Conservation (phyloP, 2,888 invertebrate genomes). For the Chirona hameri region DNA sequence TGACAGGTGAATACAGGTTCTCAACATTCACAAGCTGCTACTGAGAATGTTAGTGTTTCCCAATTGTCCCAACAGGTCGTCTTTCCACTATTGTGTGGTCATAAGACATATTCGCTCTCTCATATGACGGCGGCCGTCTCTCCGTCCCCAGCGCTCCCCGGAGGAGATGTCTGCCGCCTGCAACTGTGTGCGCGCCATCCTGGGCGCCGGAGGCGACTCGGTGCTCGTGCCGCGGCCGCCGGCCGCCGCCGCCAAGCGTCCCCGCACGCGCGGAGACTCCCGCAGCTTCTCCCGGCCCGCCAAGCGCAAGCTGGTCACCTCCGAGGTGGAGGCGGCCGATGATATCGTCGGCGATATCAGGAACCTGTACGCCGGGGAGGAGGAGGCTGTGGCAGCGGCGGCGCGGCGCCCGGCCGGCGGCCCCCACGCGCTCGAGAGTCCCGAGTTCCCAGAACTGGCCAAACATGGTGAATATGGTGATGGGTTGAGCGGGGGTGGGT, state of each 20-base stretch:
- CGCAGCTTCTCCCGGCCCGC: constrained; percentile 25
- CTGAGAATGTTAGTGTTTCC: too few relatives aligned
- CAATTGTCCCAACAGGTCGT: too few relatives aligned
- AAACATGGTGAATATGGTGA: not conserved
- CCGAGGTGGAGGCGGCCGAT: not conserved
- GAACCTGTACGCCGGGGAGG: constrained; percentile 1
- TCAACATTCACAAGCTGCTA: too few relatives aligned
- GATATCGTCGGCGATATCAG: constrained; percentile 23
- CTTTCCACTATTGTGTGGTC: too few relatives aligned
- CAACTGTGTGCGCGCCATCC: not conserved
- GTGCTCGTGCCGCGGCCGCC: not conserved
- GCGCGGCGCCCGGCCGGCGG: not conserved
- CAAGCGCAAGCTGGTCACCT: constrained; percentile 5
- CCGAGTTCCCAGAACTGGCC: not conserved
- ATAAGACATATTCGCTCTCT: too few relatives aligned
- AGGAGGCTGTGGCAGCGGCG: not conserved
- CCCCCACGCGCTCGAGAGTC: not conserved
- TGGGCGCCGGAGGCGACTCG: not conserved
- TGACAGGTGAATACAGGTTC: too few relatives aligned
- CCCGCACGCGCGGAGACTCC: not conserved
- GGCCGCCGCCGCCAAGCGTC: not conserved
- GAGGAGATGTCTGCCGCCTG: not conserved
- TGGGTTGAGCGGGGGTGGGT: too few relatives aligned
- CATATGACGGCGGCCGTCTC: not conserved
- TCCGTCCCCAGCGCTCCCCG: not conserved